Conservation (phyloP, 2,797 vertebrate genomes). For the Enteromius unitaeniatus region DNA sequence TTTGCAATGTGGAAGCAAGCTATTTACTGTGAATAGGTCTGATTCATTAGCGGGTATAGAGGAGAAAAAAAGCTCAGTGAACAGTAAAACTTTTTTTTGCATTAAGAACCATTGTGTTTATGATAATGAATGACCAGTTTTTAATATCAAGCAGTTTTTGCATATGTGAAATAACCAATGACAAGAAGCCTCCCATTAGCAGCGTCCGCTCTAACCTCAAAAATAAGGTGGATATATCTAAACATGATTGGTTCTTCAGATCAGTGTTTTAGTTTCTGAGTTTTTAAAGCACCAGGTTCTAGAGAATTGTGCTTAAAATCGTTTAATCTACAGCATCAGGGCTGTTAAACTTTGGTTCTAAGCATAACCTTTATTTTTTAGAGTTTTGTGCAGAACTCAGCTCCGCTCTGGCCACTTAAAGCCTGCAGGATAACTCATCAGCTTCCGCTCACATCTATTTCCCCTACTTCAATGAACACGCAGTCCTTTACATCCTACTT, state of each 20-base stretch:
- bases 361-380: not conserved
- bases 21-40: not conserved
- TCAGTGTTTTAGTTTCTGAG: not conserved
- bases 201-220: not conserved
- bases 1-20: not conserved
- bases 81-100: not conserved
- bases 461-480: conserved; percentile 37
- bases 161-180: not conserved
- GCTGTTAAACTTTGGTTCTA: not conserved
- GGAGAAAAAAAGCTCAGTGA: not conserved
- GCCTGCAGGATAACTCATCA: conserved; percentile 37
- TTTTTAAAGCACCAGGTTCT: not conserved
- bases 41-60: not conserved
- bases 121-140: not conserved
- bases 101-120: not conserved
- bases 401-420: conserved; percentile 21
- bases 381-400: conserved; percentile 30
- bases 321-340: not conserved
- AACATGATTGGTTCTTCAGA: not conserved
- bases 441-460: conserved; percentile 34
- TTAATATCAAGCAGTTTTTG: not conserved
- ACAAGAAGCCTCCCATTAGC: not conserved
- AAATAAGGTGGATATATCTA: not conserved
- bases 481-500: conserved; percentile 43
- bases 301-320: not conserved